phyloP scores from a whole-genome alignment of 2,888 invertebrate genomes.

The Monopis laevigella region DNA sequence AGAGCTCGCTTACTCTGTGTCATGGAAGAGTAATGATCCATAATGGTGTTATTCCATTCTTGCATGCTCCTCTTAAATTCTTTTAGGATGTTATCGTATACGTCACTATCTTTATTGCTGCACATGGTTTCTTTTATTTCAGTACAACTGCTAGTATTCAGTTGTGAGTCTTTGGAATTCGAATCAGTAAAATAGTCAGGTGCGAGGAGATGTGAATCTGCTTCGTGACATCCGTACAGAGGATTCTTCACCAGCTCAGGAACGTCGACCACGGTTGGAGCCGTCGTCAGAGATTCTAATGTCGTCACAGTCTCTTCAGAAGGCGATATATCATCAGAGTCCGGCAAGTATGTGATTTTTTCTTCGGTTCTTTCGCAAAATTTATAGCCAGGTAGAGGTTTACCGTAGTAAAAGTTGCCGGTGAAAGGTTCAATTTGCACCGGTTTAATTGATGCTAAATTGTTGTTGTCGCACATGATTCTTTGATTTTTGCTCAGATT shows the following conservation, averaged over 20 bases:
- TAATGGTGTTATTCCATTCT: constrained; percentile 55
- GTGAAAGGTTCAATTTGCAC: constrained; percentile 53
- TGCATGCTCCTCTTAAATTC: constrained; percentile 61
- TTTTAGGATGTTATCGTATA: constrained; percentile 40
- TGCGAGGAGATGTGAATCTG: constrained; percentile 34
- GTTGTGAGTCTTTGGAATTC: constrained; percentile 45
- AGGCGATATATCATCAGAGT: constrained; percentile 48
- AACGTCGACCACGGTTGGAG: constrained; percentile 42
- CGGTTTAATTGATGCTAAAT: constrained; percentile 40
- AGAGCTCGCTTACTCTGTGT: constrained; percentile 32
- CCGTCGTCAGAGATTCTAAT: constrained; percentile 39
- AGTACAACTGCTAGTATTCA: constrained; percentile 50
- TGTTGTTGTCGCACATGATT: constrained; percentile 44
- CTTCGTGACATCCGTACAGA: constrained; percentile 45
- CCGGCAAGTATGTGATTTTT: constrained; percentile 50
- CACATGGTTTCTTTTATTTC: constrained; percentile 48
- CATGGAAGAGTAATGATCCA: constrained; percentile 42
- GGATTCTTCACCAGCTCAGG: constrained; percentile 54
- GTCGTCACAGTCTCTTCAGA: constrained; percentile 41
- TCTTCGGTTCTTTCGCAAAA: constrained; percentile 45
- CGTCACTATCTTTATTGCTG: constrained; percentile 30
- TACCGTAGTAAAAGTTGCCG: constrained; percentile 60
- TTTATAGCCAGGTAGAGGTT: constrained; percentile 49
- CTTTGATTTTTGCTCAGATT: constrained; percentile 46
- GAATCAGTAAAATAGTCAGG: constrained; percentile 39